Evolutionary conservation across 2,113 vertebrate genomes (phyloP).

Genomic region (Talpa occidentalis): DNA sequence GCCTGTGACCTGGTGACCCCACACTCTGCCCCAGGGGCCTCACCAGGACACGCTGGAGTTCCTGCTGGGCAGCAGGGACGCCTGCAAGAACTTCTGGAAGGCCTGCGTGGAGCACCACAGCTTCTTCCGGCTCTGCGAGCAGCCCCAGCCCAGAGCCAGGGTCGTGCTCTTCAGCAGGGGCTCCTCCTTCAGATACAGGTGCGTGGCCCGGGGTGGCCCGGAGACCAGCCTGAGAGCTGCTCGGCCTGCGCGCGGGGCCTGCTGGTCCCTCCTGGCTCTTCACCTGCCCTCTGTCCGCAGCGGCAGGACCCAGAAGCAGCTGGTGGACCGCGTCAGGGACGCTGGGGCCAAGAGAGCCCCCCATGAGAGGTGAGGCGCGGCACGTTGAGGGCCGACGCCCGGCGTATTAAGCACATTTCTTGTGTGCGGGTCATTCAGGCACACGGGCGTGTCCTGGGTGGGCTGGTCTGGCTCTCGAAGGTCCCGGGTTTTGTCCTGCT

Average conservation of each 20-base stretch:
- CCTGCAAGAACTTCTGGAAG: conserved; percentile 99
- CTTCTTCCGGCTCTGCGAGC: conserved; percentile 95
- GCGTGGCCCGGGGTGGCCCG: not conserved
- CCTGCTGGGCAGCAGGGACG: conserved; percentile 94
- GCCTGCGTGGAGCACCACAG: conserved; percentile 98
- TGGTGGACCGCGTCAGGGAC: conserved; percentile 94
- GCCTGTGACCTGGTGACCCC: no score
- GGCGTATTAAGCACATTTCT: no score
- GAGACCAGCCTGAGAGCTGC: no score
- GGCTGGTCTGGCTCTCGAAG: no score
- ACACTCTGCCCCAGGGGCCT: conserved; percentile 92
- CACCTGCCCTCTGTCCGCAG: conserved; percentile 83
- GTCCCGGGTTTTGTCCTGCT: no score
- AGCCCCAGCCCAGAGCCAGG: conserved; percentile 94
- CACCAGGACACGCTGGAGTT: conserved; percentile 97
- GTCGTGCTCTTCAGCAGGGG: conserved; percentile 94
- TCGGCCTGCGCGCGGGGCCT: no score
- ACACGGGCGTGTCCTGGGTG: no score
- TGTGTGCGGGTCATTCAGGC: not conserved
- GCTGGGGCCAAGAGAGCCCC: conserved; percentile 92
- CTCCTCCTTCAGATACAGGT: conserved; percentile 99
- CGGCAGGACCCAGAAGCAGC: conserved; percentile 97
- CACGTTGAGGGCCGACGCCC: no score
- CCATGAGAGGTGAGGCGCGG: conserved; percentile 91
- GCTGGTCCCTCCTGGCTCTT: no score